These are phyloP conservation scores for Allolobophora icterica DNA, from an alignment of 2,888 invertebrate species.

Conservation along the genomic window DNA sequence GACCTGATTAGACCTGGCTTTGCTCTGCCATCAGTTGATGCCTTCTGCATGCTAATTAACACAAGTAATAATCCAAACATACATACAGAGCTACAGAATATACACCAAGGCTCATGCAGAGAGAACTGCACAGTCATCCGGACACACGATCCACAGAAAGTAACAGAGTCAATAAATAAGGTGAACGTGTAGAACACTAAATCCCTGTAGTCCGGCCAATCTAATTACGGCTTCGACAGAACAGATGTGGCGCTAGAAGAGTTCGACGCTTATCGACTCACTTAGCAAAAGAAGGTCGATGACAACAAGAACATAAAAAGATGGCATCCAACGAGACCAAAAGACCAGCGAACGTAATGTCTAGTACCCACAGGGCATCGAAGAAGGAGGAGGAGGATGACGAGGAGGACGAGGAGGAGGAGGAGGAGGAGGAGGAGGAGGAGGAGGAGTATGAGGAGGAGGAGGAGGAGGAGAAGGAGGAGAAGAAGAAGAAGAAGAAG, in stretches of 20 bases:
- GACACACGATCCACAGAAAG: not conserved
- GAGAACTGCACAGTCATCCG: not conserved
- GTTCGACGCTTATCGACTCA: not conserved
- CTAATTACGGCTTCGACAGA: not conserved
- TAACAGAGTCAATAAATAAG: not conserved
- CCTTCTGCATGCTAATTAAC: no score
- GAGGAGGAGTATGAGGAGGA: no score
- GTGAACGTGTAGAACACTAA: not conserved
- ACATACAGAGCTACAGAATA: no score
- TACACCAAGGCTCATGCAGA: not conserved
- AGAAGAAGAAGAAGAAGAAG: no score
- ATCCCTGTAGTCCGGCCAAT: not conserved
- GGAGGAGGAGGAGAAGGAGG: no score
- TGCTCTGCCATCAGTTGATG: no score
- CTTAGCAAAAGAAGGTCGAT: not conserved
- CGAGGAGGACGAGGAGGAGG: no score
- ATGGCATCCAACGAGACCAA: no score
- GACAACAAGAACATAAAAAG: constrained; percentile 3
- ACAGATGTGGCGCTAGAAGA: not conserved
- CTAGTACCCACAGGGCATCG: not conserved
- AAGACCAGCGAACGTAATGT: not conserved
- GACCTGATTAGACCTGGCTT: no score
- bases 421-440: no score
- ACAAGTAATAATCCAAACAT: no score
- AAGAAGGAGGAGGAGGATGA: no score